These are phyloP conservation scores for Blastomussa wellsi DNA, from an alignment of 92 coral and sea anemone genomes.

Conservation along the genomic window DNA sequence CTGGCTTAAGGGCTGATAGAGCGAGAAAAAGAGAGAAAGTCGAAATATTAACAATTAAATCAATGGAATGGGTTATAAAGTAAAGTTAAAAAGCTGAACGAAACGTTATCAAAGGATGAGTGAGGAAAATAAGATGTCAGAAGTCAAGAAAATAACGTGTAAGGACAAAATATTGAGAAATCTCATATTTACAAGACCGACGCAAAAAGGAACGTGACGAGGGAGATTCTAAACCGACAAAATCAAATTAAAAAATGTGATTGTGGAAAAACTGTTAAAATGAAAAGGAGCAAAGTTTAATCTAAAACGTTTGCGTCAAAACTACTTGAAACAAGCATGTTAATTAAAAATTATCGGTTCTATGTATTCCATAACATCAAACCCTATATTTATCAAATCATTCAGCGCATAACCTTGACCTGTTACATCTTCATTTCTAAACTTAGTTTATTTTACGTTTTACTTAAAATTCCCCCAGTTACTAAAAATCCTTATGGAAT, in stretches of 20 bases:
- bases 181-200: not conserved
- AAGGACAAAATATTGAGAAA: no score
- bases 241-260: not conserved
- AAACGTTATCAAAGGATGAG: not conserved
- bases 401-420: not conserved
- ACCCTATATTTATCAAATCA: not conserved
- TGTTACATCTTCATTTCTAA: not conserved
- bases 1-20: constrained; percentile 19
- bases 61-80: not conserved
- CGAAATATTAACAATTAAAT: constrained; percentile 28
- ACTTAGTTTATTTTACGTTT: not conserved
- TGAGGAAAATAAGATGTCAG: not conserved
- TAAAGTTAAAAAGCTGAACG: not conserved
- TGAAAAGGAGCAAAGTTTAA: not conserved
- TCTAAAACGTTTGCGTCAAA: not conserved
- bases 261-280: not conserved
- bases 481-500: not conserved
- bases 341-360: not conserved
- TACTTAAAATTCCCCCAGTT: no score
- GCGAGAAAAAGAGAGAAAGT: constrained; percentile 49
- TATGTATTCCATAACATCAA: not conserved
- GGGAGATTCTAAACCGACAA: not conserved
- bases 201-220: not conserved
- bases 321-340: not conserved
- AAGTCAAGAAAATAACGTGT: not conserved